phyloP scores from a whole-genome alignment of 2,888 invertebrate genomes.

The Boloria selene region DNA sequence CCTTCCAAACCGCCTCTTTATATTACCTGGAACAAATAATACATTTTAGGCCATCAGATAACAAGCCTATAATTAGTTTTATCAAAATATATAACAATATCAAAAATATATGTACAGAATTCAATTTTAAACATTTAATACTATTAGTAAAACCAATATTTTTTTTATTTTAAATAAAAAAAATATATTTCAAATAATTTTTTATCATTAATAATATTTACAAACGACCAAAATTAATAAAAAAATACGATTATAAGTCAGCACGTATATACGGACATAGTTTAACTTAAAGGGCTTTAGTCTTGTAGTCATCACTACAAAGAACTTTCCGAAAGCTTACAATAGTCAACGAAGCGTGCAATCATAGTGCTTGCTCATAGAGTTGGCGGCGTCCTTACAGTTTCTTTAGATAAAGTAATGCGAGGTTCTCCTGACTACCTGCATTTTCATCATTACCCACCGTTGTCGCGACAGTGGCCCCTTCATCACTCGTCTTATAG shows the following conservation, averaged over 20 bases:
- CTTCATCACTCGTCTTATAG: constrained; percentile 34
- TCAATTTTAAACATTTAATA: too few relatives aligned
- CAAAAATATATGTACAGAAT: too few relatives aligned
- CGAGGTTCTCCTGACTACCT: constrained; percentile 37
- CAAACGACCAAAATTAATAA: not conserved
- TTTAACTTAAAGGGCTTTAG: not conserved
- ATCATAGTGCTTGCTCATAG: constrained; percentile 7
- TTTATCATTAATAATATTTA: too few relatives aligned
- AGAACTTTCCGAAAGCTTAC: constrained; percentile 15
- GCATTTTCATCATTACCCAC: constrained; percentile 36
- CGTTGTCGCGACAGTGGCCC: constrained; percentile 22
- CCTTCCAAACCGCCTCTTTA: constrained; percentile 83
- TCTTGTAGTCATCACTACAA: constrained; percentile 3
- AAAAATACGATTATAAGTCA: not conserved
- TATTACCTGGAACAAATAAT: constrained; percentile 66
- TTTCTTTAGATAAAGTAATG: constrained; percentile 24
- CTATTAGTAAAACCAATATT: too few relatives aligned
- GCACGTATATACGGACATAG: too few relatives aligned
- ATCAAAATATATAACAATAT: too few relatives aligned
- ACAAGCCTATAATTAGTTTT: too few relatives aligned
- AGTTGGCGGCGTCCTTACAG: constrained; percentile 7
- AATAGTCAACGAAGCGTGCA: constrained; percentile 25
- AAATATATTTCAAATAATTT: too few relatives aligned
- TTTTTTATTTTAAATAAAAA: too few relatives aligned
- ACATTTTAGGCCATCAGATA: not conserved